These are phyloP conservation scores for Amphiduros pacificus DNA, from an alignment of 2,888 invertebrate genomes.

Conservation along the genomic window DNA sequence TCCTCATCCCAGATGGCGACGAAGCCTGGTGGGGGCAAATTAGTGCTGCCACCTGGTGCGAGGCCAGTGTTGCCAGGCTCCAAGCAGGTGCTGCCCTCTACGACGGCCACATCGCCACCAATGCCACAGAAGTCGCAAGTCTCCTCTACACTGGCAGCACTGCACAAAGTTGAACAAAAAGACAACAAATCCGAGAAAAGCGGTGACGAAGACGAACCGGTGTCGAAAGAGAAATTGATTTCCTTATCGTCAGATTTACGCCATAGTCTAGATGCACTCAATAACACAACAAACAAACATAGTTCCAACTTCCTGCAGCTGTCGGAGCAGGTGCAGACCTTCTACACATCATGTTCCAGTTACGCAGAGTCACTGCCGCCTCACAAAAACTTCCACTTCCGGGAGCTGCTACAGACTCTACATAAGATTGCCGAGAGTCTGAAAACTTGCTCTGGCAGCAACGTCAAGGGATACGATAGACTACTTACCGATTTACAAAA, in stretches of 20 bases:
- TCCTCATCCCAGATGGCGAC: too few species aligned
- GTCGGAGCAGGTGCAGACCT: conserved; percentile 76
- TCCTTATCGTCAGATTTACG: conserved; percentile 40
- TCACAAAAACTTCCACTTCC: conserved; percentile 84
- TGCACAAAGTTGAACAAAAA: conserved; percentile 24
- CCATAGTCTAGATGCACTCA: conserved; percentile 42
- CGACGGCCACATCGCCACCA: background rate
- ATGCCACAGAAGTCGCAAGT: too few species aligned
- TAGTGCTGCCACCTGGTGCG: conserved; percentile 14
- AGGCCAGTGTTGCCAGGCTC: conserved; percentile 19
- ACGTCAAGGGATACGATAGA: conserved; percentile 37
- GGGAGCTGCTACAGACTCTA: conserved; percentile 60
- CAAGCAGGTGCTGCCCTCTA: conserved; percentile 23
- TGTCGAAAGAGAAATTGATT: conserved; percentile 31
- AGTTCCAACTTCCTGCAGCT: conserved; percentile 75
- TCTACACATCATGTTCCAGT: conserved; percentile 73
- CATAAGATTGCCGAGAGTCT: conserved; percentile 35
- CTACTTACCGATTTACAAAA: conserved; percentile 70
- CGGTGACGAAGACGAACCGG: conserved; percentile 10
- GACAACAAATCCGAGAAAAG: background rate
- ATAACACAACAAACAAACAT: conserved; percentile 46
- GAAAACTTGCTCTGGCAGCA: conserved; percentile 44
- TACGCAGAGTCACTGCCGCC: conserved; percentile 84
- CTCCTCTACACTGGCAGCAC: too few species aligned
- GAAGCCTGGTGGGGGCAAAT: conserved; percentile 56